Evolutionary conservation across 2,797 vertebrate species (phyloP).

Genomic region (Epinephelus awoara): DNA sequence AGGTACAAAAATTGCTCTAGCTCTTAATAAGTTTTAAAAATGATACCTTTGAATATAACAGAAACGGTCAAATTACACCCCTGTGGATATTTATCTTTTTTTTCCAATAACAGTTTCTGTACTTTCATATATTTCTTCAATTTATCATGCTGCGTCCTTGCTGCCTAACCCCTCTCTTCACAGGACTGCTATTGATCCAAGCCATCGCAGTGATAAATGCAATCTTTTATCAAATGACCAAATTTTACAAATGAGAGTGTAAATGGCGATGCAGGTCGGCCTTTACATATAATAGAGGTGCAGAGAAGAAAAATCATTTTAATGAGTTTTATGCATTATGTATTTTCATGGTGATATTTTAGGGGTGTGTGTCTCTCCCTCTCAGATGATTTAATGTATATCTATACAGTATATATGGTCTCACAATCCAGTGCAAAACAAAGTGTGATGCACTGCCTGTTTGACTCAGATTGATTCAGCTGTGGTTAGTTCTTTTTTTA

Average conservation of each 20-base stretch:
- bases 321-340: neutral
- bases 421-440: neutral
- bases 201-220: slow-evolving; percentile 67
- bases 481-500: neutral
- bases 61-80: slow-evolving; percentile 48
- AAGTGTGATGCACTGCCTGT: neutral
- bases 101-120: slow-evolving; percentile 60
- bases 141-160: slow-evolving; percentile 69
- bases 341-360: neutral
- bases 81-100: slow-evolving; percentile 58
- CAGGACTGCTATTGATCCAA: slow-evolving; percentile 73
- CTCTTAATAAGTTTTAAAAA: slow-evolving; percentile 47
- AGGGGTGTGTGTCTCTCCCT: neutral
- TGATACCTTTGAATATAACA: slow-evolving; percentile 46
- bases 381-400: neutral
- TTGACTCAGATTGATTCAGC: neutral
- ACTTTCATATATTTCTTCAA: slow-evolving; percentile 71
- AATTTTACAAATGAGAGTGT: slow-evolving; percentile 65
- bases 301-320: slow-evolving; percentile 4
- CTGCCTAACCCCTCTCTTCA: slow-evolving; percentile 56
- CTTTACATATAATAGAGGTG: slow-evolving; percentile 21
- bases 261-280: slow-evolving; percentile 43
- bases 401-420: neutral
- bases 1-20: slow-evolving; percentile 20
- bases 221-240: slow-evolving; percentile 64